phyloP scores from a whole-genome alignment of 2,888 invertebrate genomes.

The Germaria angustata region DNA sequence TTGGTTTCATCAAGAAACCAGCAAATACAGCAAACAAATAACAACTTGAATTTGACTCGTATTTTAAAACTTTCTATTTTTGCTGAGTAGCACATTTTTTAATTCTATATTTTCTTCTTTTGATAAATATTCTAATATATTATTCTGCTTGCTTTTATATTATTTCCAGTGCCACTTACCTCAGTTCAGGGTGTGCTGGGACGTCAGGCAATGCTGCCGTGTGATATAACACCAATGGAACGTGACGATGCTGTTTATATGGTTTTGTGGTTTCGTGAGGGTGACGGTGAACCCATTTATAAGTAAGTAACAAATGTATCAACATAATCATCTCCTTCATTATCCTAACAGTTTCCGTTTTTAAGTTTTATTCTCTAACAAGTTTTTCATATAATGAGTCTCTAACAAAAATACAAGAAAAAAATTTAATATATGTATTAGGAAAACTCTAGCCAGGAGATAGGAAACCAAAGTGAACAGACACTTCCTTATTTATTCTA shows the following conservation, averaged over 20 bases:
- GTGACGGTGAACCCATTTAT: slow-evolving; percentile 90
- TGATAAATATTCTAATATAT: slow-evolving; percentile 31
- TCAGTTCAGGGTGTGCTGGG: slow-evolving; percentile 91
- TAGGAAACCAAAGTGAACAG: slow-evolving; percentile 16
- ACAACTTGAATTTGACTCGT: slow-evolving; percentile 54
- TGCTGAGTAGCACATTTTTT: slow-evolving; percentile 15
- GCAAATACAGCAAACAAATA: slow-evolving; percentile 48
- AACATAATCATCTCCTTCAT: slow-evolving; percentile 39
- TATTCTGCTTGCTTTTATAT: slow-evolving; percentile 26
- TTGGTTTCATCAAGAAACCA: not conserved
- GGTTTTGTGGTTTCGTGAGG: slow-evolving; percentile 94
- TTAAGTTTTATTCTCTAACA: slow-evolving; percentile 12
- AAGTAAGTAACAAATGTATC: slow-evolving; percentile 82
- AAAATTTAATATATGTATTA: no score
- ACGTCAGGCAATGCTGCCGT: slow-evolving; percentile 90
- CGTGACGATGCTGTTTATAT: slow-evolving; percentile 90
- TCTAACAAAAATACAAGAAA: not conserved
- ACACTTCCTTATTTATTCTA: slow-evolving; percentile 55
- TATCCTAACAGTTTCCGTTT: slow-evolving; percentile 49
- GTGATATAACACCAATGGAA: slow-evolving; percentile 90
- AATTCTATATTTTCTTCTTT: slow-evolving; percentile 1
- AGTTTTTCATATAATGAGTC: slow-evolving; percentile 24
- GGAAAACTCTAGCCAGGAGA: not conserved
- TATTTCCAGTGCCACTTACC: slow-evolving; percentile 86
- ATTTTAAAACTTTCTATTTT: slow-evolving; percentile 5